These are phyloP conservation scores for Gymnothorax reevesii DNA, from an alignment of 2,797 vertebrate genomes.

Conservation along the genomic window DNA sequence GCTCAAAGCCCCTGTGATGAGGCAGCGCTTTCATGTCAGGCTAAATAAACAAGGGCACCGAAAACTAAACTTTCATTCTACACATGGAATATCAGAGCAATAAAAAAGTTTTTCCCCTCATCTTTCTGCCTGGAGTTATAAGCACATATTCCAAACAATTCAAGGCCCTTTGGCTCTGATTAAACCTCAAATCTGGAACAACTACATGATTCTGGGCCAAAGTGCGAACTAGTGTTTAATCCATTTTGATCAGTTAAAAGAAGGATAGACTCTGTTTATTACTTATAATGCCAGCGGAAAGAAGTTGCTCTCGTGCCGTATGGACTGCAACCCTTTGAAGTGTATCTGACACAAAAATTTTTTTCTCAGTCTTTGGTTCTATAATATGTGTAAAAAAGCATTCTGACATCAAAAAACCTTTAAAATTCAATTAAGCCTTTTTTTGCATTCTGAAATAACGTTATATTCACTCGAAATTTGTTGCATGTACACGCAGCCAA, in stretches of 20 bases:
- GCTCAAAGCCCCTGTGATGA: slow-evolving; percentile 49
- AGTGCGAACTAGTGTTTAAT: background rate
- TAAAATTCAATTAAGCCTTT: too few species aligned
- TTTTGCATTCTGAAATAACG: too few species aligned
- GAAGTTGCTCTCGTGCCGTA: background rate
- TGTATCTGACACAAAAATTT: too few species aligned
- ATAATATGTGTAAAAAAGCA: too few species aligned
- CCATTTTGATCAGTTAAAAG: background rate
- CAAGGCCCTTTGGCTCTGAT: slow-evolving; percentile 4
- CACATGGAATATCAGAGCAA: background rate
- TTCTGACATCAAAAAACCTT: too few species aligned
- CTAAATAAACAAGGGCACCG: slow-evolving; percentile 48
- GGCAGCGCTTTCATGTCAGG: slow-evolving; percentile 43
- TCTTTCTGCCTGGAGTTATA: slow-evolving; percentile 17
- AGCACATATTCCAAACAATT: slow-evolving; percentile 14
- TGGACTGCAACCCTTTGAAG: background rate
- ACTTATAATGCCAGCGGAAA: background rate
- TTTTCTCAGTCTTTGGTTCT: too few species aligned
- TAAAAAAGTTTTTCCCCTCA: slow-evolving; percentile 24
- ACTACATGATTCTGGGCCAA: background rate
- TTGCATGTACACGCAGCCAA: too few species aligned
- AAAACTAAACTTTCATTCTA: slow-evolving; percentile 45
- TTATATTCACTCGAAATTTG: too few species aligned
- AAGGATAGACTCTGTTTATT: background rate
- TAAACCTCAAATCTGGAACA: slow-evolving; percentile 4